These are phyloP conservation scores for Anneissia japonica DNA, from an alignment of 35 echinoderm and acorn worm species.

Conservation along the genomic window DNA sequence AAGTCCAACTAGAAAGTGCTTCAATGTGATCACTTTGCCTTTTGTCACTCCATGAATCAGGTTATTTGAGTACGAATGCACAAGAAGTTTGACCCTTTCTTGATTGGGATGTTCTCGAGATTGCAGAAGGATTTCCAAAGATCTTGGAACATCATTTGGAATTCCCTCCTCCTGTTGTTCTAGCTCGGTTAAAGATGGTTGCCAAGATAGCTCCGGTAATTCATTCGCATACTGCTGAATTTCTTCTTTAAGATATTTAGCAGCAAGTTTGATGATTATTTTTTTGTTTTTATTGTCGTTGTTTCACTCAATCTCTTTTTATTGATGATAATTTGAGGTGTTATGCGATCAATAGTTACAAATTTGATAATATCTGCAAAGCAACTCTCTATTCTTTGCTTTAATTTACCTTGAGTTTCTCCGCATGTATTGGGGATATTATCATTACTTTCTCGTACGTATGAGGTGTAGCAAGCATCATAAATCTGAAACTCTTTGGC, in stretches of 20 bases:
- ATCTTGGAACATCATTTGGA: slow-evolving; percentile 11
- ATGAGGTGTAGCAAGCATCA: slow-evolving; percentile 8
- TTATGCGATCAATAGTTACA: slow-evolving; percentile 38
- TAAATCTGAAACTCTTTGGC: slow-evolving; percentile 24
- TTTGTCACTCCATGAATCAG: slow-evolving; percentile 30
- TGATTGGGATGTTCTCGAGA: slow-evolving; percentile 5
- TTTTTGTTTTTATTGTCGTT: slow-evolving; percentile 34
- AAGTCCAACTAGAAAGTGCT: slow-evolving; percentile 45
- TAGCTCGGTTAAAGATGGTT: slow-evolving; percentile 20
- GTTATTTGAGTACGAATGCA: slow-evolving; percentile 18
- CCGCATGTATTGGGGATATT: no score
- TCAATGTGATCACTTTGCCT: slow-evolving; percentile 31
- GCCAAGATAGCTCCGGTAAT: slow-evolving; percentile 24
- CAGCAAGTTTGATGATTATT: slow-evolving; percentile 29
- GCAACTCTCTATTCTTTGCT: slow-evolving; percentile 1
- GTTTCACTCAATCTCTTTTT: slow-evolving; percentile 29
- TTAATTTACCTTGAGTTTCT: not conserved
- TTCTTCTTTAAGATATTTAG: slow-evolving; percentile 35
- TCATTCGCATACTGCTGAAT: slow-evolving; percentile 25
- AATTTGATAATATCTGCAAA: slow-evolving; percentile 14
- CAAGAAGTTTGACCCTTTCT: no score
- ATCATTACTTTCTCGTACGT: slow-evolving; percentile 22
- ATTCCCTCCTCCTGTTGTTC: slow-evolving; percentile 21
- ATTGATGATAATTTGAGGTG: slow-evolving; percentile 23
- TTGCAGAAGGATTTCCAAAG: slow-evolving; percentile 18